These are phyloP conservation scores for Peromyscus eremicus DNA, from an alignment of 2,797 vertebrate species.

Conservation along the genomic window DNA sequence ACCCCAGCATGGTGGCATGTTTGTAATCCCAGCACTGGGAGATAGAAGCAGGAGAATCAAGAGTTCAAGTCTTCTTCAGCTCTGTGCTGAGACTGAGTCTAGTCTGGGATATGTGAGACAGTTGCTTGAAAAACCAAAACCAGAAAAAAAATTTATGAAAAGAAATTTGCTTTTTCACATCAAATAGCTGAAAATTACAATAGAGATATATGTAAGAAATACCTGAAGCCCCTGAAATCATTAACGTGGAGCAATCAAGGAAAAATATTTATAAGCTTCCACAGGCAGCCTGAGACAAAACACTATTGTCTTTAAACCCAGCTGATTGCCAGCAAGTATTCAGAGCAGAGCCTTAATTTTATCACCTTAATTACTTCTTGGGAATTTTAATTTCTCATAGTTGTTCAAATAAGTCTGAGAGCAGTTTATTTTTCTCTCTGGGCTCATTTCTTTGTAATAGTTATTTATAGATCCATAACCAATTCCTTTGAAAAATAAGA, in stretches of 20 bases:
- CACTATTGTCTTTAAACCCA: conserved; percentile 73
- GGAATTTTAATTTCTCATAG: conserved; percentile 76
- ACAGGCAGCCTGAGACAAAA: conserved; percentile 37
- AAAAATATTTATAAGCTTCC: conserved; percentile 80
- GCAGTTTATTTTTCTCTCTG: conserved; percentile 81
- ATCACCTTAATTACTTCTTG: conserved; percentile 83
- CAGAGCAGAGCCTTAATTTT: conserved; percentile 82
- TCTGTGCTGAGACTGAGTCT: not conserved
- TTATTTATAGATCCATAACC: conserved; percentile 81
- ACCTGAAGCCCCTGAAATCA: not conserved
- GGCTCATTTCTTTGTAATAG: conserved; percentile 56
- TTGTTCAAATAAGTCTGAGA: conserved; percentile 78
- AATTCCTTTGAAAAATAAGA: conserved; percentile 82
- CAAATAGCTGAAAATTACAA: conserved; percentile 65
- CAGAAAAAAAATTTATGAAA: conserved; percentile 59
- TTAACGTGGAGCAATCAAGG: conserved; percentile 64
- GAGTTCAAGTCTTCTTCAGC: not conserved
- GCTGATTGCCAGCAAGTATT: conserved; percentile 76
- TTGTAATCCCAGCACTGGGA: too few species aligned
- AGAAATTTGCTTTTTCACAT: conserved; percentile 37
- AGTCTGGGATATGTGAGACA: not conserved
- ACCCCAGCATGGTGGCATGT: too few species aligned
- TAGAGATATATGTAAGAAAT: conserved; percentile 69
- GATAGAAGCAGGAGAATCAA: not conserved
- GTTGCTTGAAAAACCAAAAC: not conserved